phyloP scores from a whole-genome alignment of 2,888 invertebrate genomes.

The Morinoia aosen region DNA sequence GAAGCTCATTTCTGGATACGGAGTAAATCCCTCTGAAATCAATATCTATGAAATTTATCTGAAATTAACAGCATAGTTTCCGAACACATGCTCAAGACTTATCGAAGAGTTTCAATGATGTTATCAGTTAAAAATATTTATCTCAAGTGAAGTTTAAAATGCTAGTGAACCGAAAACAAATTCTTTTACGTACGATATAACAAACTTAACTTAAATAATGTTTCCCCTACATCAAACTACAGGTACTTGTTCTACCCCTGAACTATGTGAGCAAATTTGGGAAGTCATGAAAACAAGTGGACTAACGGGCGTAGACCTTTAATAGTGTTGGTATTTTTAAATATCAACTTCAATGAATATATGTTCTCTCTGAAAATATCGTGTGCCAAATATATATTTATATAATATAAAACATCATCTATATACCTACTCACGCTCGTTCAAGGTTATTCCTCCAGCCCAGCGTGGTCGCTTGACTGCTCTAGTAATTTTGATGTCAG shows the following conservation, averaged over 20 bases:
- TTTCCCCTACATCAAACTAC: background rate
- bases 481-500: background rate
- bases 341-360: too few relatives aligned
- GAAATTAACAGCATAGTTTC: background rate
- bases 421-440: background rate
- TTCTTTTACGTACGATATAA: background rate
- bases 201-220: background rate
- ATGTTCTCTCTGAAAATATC: too few relatives aligned
- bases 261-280: background rate
- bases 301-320: too few relatives aligned
- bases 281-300: too few relatives aligned
- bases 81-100: background rate
- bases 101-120: background rate
- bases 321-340: too few relatives aligned
- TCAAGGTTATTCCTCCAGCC: background rate
- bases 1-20: background rate
- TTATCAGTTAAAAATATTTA: background rate
- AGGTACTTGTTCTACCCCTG: background rate
- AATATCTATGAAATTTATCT: background rate
- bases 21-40: background rate
- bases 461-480: background rate
- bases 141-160: background rate
- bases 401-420: too few relatives aligned
- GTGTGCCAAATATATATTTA: too few relatives aligned
- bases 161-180: background rate